phyloP scores from a whole-genome alignment of 2,797 vertebrate species.

The Pseudomugil tenellus region DNA sequence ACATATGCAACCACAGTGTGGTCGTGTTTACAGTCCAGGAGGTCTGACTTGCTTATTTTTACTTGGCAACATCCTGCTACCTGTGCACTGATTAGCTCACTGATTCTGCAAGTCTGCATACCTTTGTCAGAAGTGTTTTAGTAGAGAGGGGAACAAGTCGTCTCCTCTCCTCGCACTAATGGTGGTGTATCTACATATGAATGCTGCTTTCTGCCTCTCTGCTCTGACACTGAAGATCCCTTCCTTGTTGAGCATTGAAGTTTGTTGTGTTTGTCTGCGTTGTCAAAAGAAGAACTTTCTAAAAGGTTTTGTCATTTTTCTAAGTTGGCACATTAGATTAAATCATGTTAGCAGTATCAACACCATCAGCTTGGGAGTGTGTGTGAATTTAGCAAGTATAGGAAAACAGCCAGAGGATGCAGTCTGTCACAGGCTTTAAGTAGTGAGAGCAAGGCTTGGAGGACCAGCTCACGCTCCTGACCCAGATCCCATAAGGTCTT shows the following conservation, averaged over 20 bases:
- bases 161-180: slow-evolving; percentile 51
- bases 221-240: slow-evolving; percentile 46
- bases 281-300: not conserved
- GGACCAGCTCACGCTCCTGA: slow-evolving; percentile 70
- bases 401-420: slow-evolving; percentile 35
- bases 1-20: slow-evolving; percentile 37
- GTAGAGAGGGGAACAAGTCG: slow-evolving; percentile 36
- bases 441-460: slow-evolving; percentile 52
- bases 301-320: not conserved
- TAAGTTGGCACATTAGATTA: not conserved
- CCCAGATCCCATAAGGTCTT: slow-evolving; percentile 77
- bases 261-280: slow-evolving; percentile 40
- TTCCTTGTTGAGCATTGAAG: slow-evolving; percentile 29
- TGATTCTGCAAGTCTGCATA: slow-evolving; percentile 20
- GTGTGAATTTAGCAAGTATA: slow-evolving; percentile 19
- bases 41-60: slow-evolving; percentile 50
- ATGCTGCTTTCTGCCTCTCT: slow-evolving; percentile 74
- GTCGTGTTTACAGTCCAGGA: slow-evolving; percentile 43
- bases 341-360: slow-evolving; percentile 11
- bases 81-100: slow-evolving; percentile 42
- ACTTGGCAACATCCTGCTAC: slow-evolving; percentile 32
- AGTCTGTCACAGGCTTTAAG: slow-evolving; percentile 57
- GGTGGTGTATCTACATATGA: slow-evolving; percentile 77
- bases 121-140: slow-evolving; percentile 27
- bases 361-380: slow-evolving; percentile 5